Evolutionary conservation across 2,888 invertebrate species (phyloP), one percentile per base, ranked within the genome.

Genomic region (Ramazzottius varieornatus): DNA sequence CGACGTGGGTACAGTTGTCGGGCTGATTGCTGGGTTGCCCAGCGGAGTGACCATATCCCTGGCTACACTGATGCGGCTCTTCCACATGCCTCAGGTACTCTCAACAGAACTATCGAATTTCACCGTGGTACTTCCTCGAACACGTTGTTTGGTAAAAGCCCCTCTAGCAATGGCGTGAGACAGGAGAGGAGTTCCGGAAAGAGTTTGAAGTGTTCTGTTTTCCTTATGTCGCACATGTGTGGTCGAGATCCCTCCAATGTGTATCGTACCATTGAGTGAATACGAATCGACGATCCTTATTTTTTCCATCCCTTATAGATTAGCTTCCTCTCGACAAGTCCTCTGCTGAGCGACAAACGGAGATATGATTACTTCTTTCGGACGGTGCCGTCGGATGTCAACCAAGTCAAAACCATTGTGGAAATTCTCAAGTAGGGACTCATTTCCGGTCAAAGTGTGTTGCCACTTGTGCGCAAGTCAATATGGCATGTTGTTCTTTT

Each of bases 341-440:
- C 80, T 1, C 78, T 79, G 2, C 75, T 81, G 63, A 80, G 80
- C 71, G 79, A 78, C 71, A 76, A 75, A 65, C 77, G 78, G 54
- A 74, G 75, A 65, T 81, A 78, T 69, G 78, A 79, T 1, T 80
- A 78, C 69, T 81, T 81, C 70, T 79, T 80, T 69, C 73, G 81
- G 63, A 81, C 81, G 0, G 81, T 81, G 2, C 80, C 81, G 1
- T 80, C 80, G 33, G 81, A 81, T 70, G 74, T 77, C 32, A 79
- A 79, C 70, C 81, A 81, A 69, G 80, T 80, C 0, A 75, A 77
- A 66, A 80, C 80, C 32, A 80, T 81, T 71, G 74, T 81, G 32
- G 78, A 79, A 69, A 77, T 81, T 67, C 75, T 81, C 63, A 77
- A 75, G 81, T 80, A 72, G 40, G 20, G 40, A 40, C 40, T 20